Percentiles rank a stretch among this genome's conserved stretches.
These are phyloP conservation scores for Cryptocheilus praepositus DNA, from an alignment of 2,888 invertebrate species.

Conservation along the genomic window DNA sequence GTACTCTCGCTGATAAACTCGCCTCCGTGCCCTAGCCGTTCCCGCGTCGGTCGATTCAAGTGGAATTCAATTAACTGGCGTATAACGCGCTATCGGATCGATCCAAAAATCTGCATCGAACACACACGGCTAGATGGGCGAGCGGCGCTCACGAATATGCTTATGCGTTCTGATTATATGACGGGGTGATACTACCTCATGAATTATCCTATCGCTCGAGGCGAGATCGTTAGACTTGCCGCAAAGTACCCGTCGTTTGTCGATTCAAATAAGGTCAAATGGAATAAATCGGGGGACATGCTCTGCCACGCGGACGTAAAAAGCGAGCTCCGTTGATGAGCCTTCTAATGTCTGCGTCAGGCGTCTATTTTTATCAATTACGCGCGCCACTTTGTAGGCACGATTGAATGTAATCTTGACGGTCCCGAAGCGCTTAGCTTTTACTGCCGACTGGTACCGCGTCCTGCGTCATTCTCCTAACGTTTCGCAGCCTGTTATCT, in stretches of 20 bases:
- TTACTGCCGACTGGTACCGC: no score
- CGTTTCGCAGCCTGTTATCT: no score
- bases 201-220: constrained; percentile 38
- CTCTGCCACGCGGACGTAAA: background rate
- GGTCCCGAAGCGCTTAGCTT: no score
- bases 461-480: no score
- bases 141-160: constrained; percentile 21
- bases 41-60: constrained; percentile 43
- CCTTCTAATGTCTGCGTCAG: no score
- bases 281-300: constrained; percentile 10
- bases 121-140: constrained; percentile 14
- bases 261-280: constrained; percentile 25
- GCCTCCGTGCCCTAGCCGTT: constrained; percentile 6
- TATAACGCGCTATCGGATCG: constrained; percentile 38
- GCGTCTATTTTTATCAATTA: no score
- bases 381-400: no score
- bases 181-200: constrained; percentile 21
- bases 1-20: constrained; percentile 3
- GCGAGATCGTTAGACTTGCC: constrained; percentile 29
- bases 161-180: constrained; percentile 41
- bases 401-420: no score
- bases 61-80: constrained; percentile 52
- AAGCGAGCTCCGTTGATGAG: background rate
- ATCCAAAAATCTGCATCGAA: constrained; percentile 46
- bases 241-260: constrained; percentile 22